phyloP scores from a whole-genome alignment of 2,113 vertebrate genomes.

The Noctilio leporinus region DNA sequence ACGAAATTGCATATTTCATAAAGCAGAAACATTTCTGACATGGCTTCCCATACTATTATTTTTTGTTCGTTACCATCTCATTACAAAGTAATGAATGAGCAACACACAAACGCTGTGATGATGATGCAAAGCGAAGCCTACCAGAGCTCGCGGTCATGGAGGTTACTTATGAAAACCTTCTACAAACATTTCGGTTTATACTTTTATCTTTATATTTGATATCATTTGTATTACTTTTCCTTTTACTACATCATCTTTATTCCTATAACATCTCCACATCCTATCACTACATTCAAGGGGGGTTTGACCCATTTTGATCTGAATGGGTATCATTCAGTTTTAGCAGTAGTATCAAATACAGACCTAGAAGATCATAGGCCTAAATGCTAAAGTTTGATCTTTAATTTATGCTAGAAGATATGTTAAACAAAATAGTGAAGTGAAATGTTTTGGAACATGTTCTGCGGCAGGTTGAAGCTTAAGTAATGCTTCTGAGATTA shows the following conservation, averaged over 20 bases:
- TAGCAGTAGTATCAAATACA: not conserved
- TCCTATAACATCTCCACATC: not conserved
- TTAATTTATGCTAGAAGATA: not conserved
- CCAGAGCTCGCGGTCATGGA: not conserved
- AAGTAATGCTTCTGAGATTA: constrained; percentile 23
- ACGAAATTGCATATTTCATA: not conserved
- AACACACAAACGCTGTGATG: not conserved
- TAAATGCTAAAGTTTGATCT: constrained; percentile 39
- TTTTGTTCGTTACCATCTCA: constrained; percentile 38
- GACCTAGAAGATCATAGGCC: not conserved
- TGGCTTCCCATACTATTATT: constrained; percentile 31
- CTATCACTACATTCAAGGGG: not conserved
- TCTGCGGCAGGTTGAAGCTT: not conserved
- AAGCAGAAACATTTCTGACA: not conserved
- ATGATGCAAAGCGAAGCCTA: not conserved
- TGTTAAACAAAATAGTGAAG: constrained; percentile 16
- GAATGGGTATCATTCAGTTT: constrained; percentile 35
- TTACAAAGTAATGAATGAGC: constrained; percentile 35
- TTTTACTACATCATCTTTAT: not conserved
- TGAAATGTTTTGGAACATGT: not conserved
- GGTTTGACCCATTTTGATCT: constrained; percentile 2
- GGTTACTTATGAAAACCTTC: not conserved
- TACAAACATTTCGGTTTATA: not conserved
- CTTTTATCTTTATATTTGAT: constrained; percentile 43
- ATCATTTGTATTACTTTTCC: not conserved